These are phyloP conservation scores for Dicycla oo DNA, from an alignment of 2,888 invertebrate species.

Conservation along the genomic window DNA sequence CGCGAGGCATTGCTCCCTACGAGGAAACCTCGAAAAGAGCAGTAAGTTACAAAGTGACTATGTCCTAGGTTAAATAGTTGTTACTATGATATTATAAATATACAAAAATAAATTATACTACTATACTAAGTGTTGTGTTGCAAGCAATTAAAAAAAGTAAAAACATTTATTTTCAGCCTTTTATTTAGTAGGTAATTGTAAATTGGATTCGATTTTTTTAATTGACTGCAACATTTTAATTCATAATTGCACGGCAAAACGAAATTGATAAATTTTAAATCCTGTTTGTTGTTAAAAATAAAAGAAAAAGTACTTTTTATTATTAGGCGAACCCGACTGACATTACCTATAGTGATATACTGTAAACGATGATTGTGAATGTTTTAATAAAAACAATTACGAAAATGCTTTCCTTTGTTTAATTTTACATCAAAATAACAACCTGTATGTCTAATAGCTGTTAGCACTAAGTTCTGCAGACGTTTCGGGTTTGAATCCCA, in stretches of 20 bases:
- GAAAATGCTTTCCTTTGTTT: conserved; percentile 53
- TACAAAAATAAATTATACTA: conserved; percentile 55
- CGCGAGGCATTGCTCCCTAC: conserved; percentile 16
- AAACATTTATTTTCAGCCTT: conserved; percentile 24
- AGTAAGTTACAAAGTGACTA: conserved; percentile 63
- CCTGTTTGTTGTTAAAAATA: conserved; percentile 75
- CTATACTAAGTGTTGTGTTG: conserved; percentile 58
- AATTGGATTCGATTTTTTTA: conserved; percentile 50
- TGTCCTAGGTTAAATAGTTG: conserved; percentile 53
- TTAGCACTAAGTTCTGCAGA: background rate
- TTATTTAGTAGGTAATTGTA: conserved; percentile 33
- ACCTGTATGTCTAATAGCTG: background rate
- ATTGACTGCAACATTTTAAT: conserved; percentile 63
- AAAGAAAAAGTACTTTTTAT: conserved; percentile 66
- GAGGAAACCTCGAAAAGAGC: conserved; percentile 43
- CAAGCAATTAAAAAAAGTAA: conserved; percentile 64
- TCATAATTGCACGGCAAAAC: conserved; percentile 54
- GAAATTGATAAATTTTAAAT: conserved; percentile 67
- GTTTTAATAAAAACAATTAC: conserved; percentile 79
- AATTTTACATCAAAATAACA: conserved; percentile 1
- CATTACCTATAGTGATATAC: conserved; percentile 73
- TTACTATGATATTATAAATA: conserved; percentile 61
- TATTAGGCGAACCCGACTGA: conserved; percentile 82
- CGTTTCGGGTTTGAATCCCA: background rate
- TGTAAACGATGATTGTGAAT: conserved; percentile 80